phyloP scores from a whole-genome alignment of 2,888 invertebrate genomes.

The Netelia fuscicornis region DNA sequence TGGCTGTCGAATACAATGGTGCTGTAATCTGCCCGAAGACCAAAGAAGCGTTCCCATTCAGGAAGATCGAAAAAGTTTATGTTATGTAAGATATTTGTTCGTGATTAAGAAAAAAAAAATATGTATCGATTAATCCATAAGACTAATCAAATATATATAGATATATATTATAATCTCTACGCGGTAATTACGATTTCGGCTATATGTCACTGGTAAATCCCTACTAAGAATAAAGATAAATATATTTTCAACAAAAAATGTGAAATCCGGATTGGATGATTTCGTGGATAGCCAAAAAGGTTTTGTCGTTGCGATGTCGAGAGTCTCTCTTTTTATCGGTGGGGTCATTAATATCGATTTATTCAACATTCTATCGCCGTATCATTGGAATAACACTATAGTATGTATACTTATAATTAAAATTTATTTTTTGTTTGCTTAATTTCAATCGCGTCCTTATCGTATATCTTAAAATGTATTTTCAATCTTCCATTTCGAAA shows the following conservation, averaged over 20 bases:
- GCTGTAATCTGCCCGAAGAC: constrained; percentile 97
- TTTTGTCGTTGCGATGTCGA: not conserved
- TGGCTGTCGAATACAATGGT: constrained; percentile 96
- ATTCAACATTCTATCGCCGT: constrained; percentile 65
- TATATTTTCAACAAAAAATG: constrained; percentile 69
- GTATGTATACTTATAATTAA: constrained; percentile 44
- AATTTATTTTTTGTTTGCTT: constrained; percentile 39
- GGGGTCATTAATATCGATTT: constrained; percentile 65
- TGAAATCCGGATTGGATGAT: constrained; percentile 1
- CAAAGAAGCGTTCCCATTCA: constrained; percentile 95
- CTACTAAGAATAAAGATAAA: constrained; percentile 68
- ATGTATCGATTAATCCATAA: constrained; percentile 61
- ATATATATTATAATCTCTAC: constrained; percentile 54
- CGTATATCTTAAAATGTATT: constrained; percentile 56
- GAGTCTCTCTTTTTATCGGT: constrained; percentile 45
- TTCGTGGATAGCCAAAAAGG: not conserved
- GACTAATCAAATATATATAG: constrained; percentile 18
- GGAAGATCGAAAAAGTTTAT: constrained; percentile 98
- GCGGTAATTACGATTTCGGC: constrained; percentile 60
- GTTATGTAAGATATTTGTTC: constrained; percentile 92
- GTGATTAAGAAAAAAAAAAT: constrained; percentile 37
- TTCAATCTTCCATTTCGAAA: constrained; percentile 25
- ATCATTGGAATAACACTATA: constrained; percentile 62
- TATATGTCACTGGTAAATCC: constrained; percentile 68
- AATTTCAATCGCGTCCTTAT: constrained; percentile 33